A percentile compares a stretch with the other conserved stretches of the same genome.
Evolutionary conservation across 2,113 vertebrate species (phyloP).

Genomic region (Myotis lucifugus): DNA sequence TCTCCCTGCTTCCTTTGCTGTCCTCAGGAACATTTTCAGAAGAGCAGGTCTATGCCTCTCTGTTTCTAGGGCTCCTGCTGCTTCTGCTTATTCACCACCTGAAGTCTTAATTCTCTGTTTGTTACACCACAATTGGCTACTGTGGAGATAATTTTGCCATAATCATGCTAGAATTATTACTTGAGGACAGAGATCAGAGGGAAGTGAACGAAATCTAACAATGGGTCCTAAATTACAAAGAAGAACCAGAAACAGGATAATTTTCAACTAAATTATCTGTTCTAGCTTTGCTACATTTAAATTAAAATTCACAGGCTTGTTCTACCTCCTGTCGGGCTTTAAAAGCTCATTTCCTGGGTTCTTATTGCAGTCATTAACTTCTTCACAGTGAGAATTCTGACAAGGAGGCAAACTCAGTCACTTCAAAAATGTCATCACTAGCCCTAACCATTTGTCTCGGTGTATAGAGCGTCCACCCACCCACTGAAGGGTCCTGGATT

Average conservation of each 20-base stretch:
- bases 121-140: background rate
- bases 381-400: slow-evolving; percentile 43
- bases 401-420: background rate
- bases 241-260: background rate
- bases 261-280: slow-evolving; percentile 28
- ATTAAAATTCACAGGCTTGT: slow-evolving; percentile 47
- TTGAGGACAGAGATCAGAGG: background rate
- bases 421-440: slow-evolving; percentile 21
- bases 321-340: background rate
- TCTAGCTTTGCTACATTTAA: slow-evolving; percentile 18
- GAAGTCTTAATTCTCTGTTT: slow-evolving; percentile 60
- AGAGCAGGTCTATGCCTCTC: slow-evolving; percentile 3
- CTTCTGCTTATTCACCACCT: slow-evolving; percentile 49
- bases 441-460: too few relatives aligned
- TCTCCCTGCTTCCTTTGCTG: background rate
- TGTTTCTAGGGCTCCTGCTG: background rate
- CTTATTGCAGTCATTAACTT: slow-evolving; percentile 30
- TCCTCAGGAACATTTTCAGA: slow-evolving; percentile 1
- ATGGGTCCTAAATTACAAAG: background rate
- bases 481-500: too few relatives aligned
- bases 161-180: slow-evolving; percentile 38
- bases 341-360: slow-evolving; percentile 24
- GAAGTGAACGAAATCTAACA: slow-evolving; percentile 26
- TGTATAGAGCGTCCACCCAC: too few relatives aligned
- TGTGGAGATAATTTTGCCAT: slow-evolving; percentile 51